Conservation (phyloP, 2,797 vertebrate genomes). For the Heterohyrax brucei region DNA sequence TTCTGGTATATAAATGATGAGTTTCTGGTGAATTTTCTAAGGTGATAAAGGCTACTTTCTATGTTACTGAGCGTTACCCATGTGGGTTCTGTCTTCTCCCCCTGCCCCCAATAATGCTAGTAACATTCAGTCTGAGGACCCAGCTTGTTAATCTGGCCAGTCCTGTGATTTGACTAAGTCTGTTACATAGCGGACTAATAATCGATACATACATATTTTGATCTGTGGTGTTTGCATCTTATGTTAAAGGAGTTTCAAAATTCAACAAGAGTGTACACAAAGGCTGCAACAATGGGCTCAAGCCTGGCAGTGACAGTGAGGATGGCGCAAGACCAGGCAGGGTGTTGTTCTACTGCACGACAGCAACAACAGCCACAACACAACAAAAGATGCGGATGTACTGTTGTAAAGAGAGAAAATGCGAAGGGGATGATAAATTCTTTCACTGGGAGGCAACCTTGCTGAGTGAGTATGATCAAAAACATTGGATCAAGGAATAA, state of each 20-base stretch:
- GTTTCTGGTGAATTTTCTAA: neutral
- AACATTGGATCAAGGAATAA: neutral
- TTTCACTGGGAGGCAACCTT: neutral
- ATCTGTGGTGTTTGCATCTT: neutral
- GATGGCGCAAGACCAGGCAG: no score
- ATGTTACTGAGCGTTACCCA: neutral
- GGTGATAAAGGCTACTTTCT: neutral
- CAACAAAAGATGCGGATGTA: neutral
- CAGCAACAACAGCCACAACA: neutral
- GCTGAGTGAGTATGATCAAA: neutral
- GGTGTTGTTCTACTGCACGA: no score
- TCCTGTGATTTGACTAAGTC: neutral
- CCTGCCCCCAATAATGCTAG: neutral
- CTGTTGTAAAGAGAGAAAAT: neutral
- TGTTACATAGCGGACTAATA: neutral
- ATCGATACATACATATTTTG: neutral
- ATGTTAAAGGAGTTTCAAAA: neutral
- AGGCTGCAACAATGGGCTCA: no score
- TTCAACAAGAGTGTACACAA: no score
- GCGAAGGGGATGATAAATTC: neutral
- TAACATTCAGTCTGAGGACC: neutral
- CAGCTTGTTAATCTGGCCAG: neutral
- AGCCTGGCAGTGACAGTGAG: no score
- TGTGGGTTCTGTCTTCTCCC: neutral
- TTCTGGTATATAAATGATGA: neutral